Conservation (phyloP, 2,113 vertebrate genomes). For the Regulus satrapa region DNA sequence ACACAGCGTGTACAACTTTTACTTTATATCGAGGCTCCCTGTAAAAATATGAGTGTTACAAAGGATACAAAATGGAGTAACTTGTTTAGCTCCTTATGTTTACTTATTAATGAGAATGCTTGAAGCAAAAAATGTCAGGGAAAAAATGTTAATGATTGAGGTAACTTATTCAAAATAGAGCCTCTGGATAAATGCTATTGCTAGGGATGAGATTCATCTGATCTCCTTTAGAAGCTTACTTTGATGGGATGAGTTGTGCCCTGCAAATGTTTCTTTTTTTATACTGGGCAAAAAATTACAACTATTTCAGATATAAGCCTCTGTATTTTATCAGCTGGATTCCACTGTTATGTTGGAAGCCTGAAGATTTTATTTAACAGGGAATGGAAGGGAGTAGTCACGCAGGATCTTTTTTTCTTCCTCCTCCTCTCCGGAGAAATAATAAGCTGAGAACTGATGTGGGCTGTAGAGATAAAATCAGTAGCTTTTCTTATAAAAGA, state of each 20-base stretch:
- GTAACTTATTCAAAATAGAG: background rate
- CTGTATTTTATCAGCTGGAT: background rate
- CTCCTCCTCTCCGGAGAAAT: background rate
- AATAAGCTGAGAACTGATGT: background rate
- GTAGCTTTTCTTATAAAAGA: background rate
- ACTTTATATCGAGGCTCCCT: background rate
- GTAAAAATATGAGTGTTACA: background rate
- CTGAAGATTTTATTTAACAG: background rate
- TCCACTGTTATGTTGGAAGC: background rate
- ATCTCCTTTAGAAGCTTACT: background rate
- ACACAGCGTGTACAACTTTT: background rate
- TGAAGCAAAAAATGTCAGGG: background rate
- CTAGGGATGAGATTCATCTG: background rate
- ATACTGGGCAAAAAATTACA: background rate
- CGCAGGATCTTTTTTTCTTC: background rate
- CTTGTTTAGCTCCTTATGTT: background rate
- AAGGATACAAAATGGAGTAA: background rate
- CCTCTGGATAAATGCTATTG: background rate
- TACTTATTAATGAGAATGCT: background rate
- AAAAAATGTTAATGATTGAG: background rate
- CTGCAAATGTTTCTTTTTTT: background rate
- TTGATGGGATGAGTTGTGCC: background rate
- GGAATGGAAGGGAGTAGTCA: background rate
- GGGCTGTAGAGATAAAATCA: background rate
- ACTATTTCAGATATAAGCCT: background rate